Evolutionary conservation across 2,113 vertebrate species (phyloP).

Genomic region (Oenanthe oenanthe): DNA sequence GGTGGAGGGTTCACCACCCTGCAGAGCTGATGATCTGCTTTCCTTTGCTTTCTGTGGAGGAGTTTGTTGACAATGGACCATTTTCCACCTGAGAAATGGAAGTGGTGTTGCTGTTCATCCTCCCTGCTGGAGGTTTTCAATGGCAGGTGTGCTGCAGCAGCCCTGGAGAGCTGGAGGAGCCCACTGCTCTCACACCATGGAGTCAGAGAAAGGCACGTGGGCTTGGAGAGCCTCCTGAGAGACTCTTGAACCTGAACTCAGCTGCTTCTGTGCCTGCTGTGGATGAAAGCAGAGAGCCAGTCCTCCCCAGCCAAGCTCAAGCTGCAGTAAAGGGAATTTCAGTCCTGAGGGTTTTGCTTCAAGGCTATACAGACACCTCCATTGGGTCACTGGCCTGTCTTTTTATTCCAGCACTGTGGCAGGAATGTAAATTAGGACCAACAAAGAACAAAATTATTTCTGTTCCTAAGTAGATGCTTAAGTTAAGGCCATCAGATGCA

Average conservation of each 20-base stretch:
- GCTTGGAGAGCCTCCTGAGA: not conserved
- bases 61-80: not conserved
- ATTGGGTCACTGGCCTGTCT: not conserved
- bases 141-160: not conserved
- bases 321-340: not conserved
- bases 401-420: not conserved
- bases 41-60: not conserved
- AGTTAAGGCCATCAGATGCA: not conserved
- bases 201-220: not conserved
- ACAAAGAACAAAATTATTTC: not conserved
- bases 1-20: not conserved
- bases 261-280: not conserved
- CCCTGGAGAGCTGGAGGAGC: not conserved
- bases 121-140: not conserved
- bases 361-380: not conserved
- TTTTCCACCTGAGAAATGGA: not conserved
- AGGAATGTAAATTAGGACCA: conserved; percentile 1
- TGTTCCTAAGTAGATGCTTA: not conserved
- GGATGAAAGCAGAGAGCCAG: not conserved
- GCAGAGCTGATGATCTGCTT: accelerated
- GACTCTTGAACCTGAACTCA: not conserved
- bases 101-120: not conserved
- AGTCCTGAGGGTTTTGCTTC: not conserved
- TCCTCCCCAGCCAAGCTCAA: not conserved
- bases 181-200: not conserved